Conservation (phyloP, 2,797 vertebrate genomes). For the Triplophysa yarkandensis region DNA sequence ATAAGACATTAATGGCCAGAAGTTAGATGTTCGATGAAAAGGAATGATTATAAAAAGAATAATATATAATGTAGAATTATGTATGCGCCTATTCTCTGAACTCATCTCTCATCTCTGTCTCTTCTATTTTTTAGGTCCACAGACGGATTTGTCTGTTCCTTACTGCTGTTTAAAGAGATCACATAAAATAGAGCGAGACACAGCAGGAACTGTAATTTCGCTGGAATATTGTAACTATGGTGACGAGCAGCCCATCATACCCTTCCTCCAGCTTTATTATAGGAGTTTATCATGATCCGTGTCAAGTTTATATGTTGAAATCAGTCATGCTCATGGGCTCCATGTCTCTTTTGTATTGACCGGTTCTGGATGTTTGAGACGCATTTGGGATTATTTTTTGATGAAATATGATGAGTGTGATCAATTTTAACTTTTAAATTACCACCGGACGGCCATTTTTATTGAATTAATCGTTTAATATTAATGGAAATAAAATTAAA, state of each 20-base stretch:
- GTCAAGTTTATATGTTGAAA: constrained; percentile 58
- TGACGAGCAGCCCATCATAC: constrained; percentile 54
- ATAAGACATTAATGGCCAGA: constrained; percentile 50
- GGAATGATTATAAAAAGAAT: constrained; percentile 30
- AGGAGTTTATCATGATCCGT: constrained; percentile 56
- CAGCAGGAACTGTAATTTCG: constrained; percentile 56
- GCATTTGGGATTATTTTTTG: not conserved
- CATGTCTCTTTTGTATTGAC: constrained; percentile 28
- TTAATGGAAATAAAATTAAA: too few species aligned
- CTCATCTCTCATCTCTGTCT: constrained; percentile 16
- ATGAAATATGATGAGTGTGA: too few species aligned
- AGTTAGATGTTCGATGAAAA: constrained; percentile 43
- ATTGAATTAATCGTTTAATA: too few species aligned
- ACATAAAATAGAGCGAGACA: constrained; percentile 59
- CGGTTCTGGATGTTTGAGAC: not conserved
- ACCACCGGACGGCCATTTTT: too few species aligned
- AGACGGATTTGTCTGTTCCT: constrained; percentile 54
- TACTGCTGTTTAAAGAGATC: constrained; percentile 60
- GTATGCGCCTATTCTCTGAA: not conserved
- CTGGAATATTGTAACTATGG: constrained; percentile 61
- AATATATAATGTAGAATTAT: constrained; percentile 28
- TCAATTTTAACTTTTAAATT: too few species aligned
- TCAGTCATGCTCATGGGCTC: constrained; percentile 43
- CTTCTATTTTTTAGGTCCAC: constrained; percentile 44
- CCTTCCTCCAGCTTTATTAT: constrained; percentile 55